Percentiles rank a stretch among this genome's conserved stretches.
Evolutionary conservation across 2,797 vertebrate genomes (phyloP).

Genomic region (Rhinatrema bivittatum): DNA sequence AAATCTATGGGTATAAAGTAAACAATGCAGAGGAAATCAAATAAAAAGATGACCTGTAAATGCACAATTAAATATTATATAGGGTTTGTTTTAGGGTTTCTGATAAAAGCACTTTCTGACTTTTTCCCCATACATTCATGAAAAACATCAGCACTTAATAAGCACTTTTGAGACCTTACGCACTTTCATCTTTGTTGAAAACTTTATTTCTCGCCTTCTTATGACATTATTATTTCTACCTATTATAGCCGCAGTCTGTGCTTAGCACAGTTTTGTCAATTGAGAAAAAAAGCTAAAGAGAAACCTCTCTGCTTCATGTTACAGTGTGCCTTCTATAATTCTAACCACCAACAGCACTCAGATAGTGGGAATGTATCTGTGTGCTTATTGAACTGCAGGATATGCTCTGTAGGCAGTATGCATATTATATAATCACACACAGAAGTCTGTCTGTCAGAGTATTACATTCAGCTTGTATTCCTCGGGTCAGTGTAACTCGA

Average conservation of each 20-base stretch:
- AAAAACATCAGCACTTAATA: constrained; percentile 7
- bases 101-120: constrained; percentile 25
- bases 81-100: constrained; percentile 13
- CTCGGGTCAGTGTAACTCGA: too few species aligned
- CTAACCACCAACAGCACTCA: too few species aligned
- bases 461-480: too few species aligned
- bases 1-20: too few species aligned
- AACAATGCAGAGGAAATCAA: constrained; percentile 4
- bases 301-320: too few species aligned
- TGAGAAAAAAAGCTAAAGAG: too few species aligned
- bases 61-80: constrained; percentile 24
- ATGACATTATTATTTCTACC: constrained; percentile 6
- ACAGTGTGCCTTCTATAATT: too few species aligned
- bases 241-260: constrained; percentile 2
- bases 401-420: too few species aligned
- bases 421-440: too few species aligned
- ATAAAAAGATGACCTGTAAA: constrained; percentile 14
- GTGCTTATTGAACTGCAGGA: too few species aligned
- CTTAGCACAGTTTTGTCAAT: background rate
- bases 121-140: constrained; percentile 3
- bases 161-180: constrained; percentile 43
- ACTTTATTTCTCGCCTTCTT: constrained; percentile 17
- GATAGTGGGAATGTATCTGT: too few species aligned
- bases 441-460: too few species aligned
- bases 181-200: constrained; percentile 43